Base-by-base conservation (phyloP, 1,140 invertebrate species). In the Habropoda laboriosa region DNA sequence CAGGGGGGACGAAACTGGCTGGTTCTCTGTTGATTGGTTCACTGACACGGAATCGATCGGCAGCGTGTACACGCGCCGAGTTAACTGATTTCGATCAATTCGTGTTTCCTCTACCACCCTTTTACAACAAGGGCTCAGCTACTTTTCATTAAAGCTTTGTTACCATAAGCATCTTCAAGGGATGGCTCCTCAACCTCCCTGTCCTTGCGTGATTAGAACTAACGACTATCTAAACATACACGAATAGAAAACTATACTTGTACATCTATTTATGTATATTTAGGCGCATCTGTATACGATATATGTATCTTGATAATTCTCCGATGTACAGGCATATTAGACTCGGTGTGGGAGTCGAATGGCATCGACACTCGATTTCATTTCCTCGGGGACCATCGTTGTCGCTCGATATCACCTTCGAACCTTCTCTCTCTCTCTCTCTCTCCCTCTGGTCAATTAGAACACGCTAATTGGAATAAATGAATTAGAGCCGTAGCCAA, bases 91-190 rank as follows among this genome's bases (percentile, higher is more conserved):
- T 63, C 53, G 12, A 60, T 47, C 45, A n/a, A 49, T 55, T 40
- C 24, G 1, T 27, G n/a, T 53, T n/a, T 10, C 13, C 42, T 49
- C 21, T 58, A 83, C 27, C 51, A 84, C 66, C 35, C 30, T 73
- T 27, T 2, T 32, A n/a, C n/a, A n/a, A n/a, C 30, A 27, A 16
- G 24, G 16, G 10, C 12, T 13, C 18, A 16, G 8, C 61, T 64
- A 64, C 61, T 42, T 64, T 42, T 21, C 10, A 18, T 64, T 42
- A 42, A 64, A 38, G 61, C 74, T 64, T 16, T 47, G 49, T 51
- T 83, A 73, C 71, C 71, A 76, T 76, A 76, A 85, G 72, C 47
- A 71, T 84, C n/a, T n/a, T 67, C 30, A 16, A 63, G 13, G 7
- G 63, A 6, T 35, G 38, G 21, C 2, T 12, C 12, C 0, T 24